Evolutionary conservation across 2,888 invertebrate species (phyloP).

Genomic region (Drosophila ezoana): DNA sequence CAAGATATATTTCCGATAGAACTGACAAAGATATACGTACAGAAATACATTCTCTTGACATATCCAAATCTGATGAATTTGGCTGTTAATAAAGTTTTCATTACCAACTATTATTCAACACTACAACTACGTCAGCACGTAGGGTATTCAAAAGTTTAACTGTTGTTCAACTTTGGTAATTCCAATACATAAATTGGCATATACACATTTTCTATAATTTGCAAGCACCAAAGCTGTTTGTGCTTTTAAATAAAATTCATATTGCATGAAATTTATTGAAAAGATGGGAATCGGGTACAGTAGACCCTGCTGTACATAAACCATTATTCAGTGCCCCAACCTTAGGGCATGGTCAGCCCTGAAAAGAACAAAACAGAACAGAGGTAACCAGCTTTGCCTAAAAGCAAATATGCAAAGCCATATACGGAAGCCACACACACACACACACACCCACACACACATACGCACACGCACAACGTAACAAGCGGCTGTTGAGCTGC

Average conservation of each 20-base stretch:
- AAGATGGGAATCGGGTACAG: neutral
- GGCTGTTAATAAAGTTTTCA: neutral
- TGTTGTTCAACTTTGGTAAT: neutral
- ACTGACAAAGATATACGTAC: no score
- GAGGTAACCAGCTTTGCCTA: constrained; percentile 33
- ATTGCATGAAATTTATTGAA: constrained; percentile 18
- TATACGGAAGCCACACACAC: constrained; percentile 16
- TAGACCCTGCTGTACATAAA: neutral
- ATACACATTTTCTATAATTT: neutral
- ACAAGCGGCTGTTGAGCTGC: constrained; percentile 41
- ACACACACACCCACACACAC: constrained; percentile 1
- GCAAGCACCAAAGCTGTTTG: constrained; percentile 4
- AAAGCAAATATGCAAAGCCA: constrained; percentile 52
- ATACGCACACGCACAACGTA: constrained; percentile 9
- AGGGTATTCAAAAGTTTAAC: neutral
- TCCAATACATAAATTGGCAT: neutral
- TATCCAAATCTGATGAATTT: no score
- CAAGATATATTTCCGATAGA: no score
- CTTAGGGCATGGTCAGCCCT: constrained; percentile 8
- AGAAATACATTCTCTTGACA: no score
- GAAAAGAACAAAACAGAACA: constrained; percentile 1
- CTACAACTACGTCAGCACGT: neutral
- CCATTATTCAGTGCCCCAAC: constrained; percentile 18
- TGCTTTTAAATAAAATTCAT: constrained; percentile 12
- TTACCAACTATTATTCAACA: no score